phyloP scores from a whole-genome alignment of 64 coral and sea anemone species.

The Stylophora pistillata region DNA sequence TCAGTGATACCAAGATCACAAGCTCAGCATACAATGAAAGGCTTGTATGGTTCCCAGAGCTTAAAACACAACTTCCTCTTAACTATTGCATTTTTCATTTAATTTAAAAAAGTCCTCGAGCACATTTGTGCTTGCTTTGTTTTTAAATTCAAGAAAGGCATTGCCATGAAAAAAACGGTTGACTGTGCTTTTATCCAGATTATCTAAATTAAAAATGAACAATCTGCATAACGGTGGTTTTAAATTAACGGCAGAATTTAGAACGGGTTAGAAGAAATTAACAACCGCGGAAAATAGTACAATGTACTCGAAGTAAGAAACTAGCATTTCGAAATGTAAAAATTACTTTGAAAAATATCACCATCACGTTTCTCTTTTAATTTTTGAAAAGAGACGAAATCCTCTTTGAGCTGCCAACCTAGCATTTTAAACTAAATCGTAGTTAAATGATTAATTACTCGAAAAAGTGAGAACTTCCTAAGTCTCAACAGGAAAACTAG shows the following conservation, averaged over 20 bases:
- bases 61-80: too few species aligned
- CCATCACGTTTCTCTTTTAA: neutral
- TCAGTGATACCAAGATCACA: too few species aligned
- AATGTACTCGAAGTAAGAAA: neutral
- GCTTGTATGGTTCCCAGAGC: too few species aligned
- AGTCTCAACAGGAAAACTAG: neutral
- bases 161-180: neutral
- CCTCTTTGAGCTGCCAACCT: neutral
- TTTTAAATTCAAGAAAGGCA: neutral
- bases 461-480: conserved; percentile 22
- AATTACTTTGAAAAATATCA: neutral
- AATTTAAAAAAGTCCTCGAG: too few species aligned
- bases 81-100: too few species aligned
- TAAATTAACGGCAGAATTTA: neutral
- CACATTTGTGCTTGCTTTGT: neutral
- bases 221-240: neutral
- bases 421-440: neutral
- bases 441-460: conserved; percentile 41
- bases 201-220: conserved; percentile 20
- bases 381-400: conserved; percentile 10
- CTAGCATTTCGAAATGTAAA: neutral
- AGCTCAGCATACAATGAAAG: too few species aligned
- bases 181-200: neutral
- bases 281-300: neutral
- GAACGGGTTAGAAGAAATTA: neutral